phyloP scores from a whole-genome alignment of 2,797 vertebrate species.

The Mus minutoides region DNA sequence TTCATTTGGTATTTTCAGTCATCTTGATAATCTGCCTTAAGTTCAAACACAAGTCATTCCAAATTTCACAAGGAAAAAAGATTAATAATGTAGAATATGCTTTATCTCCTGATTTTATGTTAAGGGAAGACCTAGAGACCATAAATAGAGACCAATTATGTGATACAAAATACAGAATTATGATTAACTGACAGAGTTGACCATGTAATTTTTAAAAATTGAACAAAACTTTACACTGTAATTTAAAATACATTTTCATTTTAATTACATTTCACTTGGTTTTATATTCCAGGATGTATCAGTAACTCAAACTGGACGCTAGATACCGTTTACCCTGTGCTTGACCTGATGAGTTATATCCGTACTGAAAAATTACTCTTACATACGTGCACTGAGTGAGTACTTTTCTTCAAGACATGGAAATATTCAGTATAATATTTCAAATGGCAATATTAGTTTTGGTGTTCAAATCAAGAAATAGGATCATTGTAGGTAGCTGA shows the following conservation, averaged over 20 bases:
- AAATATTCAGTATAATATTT: constrained; percentile 18
- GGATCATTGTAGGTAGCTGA: neutral
- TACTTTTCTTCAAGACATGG: constrained; percentile 74
- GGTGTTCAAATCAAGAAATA: neutral
- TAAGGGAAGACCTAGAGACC: neutral
- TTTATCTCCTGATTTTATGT: neutral
- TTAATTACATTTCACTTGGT: constrained; percentile 10
- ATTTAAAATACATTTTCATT: constrained; percentile 1
- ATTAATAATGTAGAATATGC: neutral
- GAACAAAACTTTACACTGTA: neutral
- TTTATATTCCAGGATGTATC: constrained; percentile 90
- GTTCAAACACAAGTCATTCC: neutral
- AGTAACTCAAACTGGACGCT: constrained; percentile 92
- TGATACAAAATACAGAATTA: neutral
- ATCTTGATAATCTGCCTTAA: neutral
- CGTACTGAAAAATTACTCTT: constrained; percentile 93
- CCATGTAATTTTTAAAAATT: neutral
- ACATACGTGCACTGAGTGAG: constrained; percentile 93
- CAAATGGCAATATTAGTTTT: neutral
- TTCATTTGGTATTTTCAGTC: constrained; percentile 13
- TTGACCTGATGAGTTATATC: constrained; percentile 96
- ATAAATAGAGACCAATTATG: neutral
- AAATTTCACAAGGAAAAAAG: neutral
- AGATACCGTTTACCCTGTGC: constrained; percentile 90
- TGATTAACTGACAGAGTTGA: neutral